A percentile compares a stretch with the other conserved stretches of the same genome.
Conservation (phyloP, 1,140 invertebrate genomes). For the Trachymyrmex cornetzi region DNA sequence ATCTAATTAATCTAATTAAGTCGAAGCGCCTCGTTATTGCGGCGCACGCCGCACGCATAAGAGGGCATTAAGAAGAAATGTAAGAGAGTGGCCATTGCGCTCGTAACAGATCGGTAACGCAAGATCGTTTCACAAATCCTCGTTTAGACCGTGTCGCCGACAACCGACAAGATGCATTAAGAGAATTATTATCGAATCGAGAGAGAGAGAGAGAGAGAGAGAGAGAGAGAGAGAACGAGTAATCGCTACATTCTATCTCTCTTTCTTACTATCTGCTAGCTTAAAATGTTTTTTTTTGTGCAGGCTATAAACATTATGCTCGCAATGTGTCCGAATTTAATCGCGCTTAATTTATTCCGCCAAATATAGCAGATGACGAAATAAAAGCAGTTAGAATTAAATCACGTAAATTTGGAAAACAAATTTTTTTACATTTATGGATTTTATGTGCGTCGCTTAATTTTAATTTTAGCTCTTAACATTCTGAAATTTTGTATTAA, state of each 20-base stretch:
- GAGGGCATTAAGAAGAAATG: conserved; percentile 60
- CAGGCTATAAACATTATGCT: not conserved
- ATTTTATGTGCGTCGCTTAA: conserved; percentile 17
- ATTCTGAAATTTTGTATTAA: conserved; percentile 16
- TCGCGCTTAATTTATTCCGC: conserved; percentile 29
- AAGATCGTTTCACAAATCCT: conserved; percentile 57
- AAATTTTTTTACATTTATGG: conserved; percentile 21
- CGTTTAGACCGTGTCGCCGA: conserved; percentile 42
- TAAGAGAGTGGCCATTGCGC: conserved; percentile 28
- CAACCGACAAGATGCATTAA: conserved; percentile 48
- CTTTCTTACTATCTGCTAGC: not conserved
- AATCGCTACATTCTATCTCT: conserved; percentile 19
- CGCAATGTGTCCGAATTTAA: conserved; percentile 19
- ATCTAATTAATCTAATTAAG: conserved; percentile 85
- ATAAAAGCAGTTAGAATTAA: conserved; percentile 27
- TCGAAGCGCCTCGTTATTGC: conserved; percentile 78
- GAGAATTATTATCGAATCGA: conserved; percentile 56
- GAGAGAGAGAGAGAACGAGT: not conserved
- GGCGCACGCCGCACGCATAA: conserved; percentile 75
- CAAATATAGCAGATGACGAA: not conserved
- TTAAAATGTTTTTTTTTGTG: not conserved
- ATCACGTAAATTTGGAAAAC: conserved; percentile 28
- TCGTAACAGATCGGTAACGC: conserved; percentile 58
- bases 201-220: no score
- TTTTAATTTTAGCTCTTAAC: conserved; percentile 23